Percentiles rank a stretch among this genome's conserved stretches.
These are phyloP conservation scores for Scelioninae gen. 1 DNA, from an alignment of 2,888 invertebrate genomes.

Conservation along the genomic window DNA sequence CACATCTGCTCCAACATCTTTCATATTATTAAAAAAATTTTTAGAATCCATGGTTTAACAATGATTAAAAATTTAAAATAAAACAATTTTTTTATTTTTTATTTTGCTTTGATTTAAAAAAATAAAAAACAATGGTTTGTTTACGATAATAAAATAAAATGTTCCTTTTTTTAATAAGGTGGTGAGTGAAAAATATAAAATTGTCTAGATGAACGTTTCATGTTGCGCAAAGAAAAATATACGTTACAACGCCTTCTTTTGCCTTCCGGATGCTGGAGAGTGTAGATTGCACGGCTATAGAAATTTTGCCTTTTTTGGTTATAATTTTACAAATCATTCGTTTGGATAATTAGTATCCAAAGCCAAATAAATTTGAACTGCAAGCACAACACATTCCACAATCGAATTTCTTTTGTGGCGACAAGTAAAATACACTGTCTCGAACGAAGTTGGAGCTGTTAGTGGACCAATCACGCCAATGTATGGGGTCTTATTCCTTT, in stretches of 20 bases:
- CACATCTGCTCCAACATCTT: not conserved
- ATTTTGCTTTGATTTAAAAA: not conserved
- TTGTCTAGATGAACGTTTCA: not conserved
- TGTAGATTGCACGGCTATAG: not conserved
- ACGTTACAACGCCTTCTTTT: not conserved
- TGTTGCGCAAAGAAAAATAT: too few species aligned
- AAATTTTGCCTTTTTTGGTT: not conserved
- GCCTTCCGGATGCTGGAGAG: not conserved
- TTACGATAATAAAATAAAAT: too few species aligned
- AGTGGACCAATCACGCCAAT: too few species aligned
- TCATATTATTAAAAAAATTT: slow-evolving; percentile 1
- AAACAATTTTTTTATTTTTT: not conserved
- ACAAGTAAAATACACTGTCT: not conserved
- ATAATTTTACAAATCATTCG: not conserved
- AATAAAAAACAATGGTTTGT: not conserved
- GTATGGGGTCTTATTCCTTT: too few species aligned
- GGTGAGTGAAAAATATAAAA: not conserved
- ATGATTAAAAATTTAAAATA: not conserved
- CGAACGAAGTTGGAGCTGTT: not conserved
- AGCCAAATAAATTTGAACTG: slow-evolving; percentile 7
- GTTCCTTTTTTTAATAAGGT: not conserved
- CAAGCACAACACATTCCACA: not conserved
- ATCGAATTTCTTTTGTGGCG: not conserved
- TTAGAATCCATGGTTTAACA: not conserved
- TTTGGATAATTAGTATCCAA: slow-evolving; percentile 1